Evolutionary conservation across 2,113 vertebrate genomes (phyloP).

Genomic region (Aplodontia rufa): DNA sequence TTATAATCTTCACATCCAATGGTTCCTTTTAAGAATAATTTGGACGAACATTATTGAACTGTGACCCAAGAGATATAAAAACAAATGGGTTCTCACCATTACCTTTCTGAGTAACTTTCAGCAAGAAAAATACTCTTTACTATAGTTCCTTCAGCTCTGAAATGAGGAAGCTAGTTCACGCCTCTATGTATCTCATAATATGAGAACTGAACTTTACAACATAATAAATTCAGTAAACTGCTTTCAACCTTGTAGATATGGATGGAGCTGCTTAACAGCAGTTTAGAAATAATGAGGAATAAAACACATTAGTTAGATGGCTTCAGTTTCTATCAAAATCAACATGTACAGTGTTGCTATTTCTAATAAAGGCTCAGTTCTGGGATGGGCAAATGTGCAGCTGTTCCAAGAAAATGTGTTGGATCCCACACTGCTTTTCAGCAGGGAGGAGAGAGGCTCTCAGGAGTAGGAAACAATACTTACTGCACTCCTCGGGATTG

Average conservation of each 20-base stretch:
- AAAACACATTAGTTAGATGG: not conserved
- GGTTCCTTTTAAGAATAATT: conserved; percentile 58
- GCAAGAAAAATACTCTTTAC: not conserved
- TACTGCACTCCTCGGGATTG: conserved; percentile 36
- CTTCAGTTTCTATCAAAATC: conserved; percentile 1
- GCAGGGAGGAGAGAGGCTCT: conserved; percentile 23
- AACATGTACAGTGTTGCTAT: not conserved
- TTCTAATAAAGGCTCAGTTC: not conserved
- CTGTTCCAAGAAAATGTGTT: not conserved
- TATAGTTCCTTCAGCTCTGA: conserved; percentile 28
- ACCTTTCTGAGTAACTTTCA: conserved; percentile 18
- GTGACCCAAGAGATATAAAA: conserved; percentile 35
- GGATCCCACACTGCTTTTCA: not conserved
- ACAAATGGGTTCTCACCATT: not conserved
- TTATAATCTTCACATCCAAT: conserved; percentile 56
- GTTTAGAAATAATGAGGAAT: conserved; percentile 18
- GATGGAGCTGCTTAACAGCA: not conserved
- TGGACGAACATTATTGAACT: not conserved
- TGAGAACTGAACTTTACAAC: conserved; percentile 44
- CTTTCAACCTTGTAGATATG: not conserved
- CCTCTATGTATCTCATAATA: not conserved
- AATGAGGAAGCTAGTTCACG: conserved; percentile 14
- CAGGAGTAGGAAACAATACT: conserved; percentile 29
- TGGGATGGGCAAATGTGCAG: rapidly evolving
- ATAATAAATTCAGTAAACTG: conserved; percentile 40